Base-by-base conservation (phyloP, 2,888 invertebrate species). In the Aleiodes testaceus region DNA sequence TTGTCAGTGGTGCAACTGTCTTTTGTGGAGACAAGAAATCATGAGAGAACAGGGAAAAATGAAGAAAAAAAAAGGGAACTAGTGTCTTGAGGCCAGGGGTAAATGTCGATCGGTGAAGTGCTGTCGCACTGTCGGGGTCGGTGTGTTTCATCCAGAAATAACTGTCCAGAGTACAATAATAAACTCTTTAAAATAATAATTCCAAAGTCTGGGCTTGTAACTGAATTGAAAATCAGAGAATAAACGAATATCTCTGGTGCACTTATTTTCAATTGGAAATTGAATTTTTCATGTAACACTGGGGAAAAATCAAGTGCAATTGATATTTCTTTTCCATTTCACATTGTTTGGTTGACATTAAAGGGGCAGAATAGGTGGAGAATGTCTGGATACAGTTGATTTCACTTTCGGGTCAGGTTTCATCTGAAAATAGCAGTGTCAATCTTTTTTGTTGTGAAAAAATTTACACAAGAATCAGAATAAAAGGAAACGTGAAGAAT, bases 341-440 rank as follows among this genome's bases (percentile, higher is more conserved):
- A 53, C 26, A 53, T 53, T 14, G 12, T 30, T 53, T 22, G 26
- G 6, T 53, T 53, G 53, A 14, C 22, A n/a, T 26, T 53, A 30
- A 53, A 53, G 12, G 53, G n/a, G 30, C 44, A 20, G 16, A 66
- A 20, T 49, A 61, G 61, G 49, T 52, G 16, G n/a, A 11, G 18
- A 26, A 14, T 66, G 30, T 50, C 66, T 11, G 18, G 16, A 18
- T 53, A 66, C 66, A 61, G 55, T 69, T 53, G 49, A 69, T 69
- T 74, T 72, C 70, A n/a, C 49, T 69, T 50, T 59, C 36, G 66
- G 77, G 75, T 77, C 77, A 75, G 14, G 12, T 20, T 67, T 36
- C 36, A 52, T 67, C 70, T 26, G 72, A 26, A 45, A 75, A 75
- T 75, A 77, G 70, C 72, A 66, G 7, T 9, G 26, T 26, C 26